These are phyloP conservation scores for Oxyteleia sp. DNA, from an alignment of 2,888 invertebrate species.

Conservation along the genomic window DNA sequence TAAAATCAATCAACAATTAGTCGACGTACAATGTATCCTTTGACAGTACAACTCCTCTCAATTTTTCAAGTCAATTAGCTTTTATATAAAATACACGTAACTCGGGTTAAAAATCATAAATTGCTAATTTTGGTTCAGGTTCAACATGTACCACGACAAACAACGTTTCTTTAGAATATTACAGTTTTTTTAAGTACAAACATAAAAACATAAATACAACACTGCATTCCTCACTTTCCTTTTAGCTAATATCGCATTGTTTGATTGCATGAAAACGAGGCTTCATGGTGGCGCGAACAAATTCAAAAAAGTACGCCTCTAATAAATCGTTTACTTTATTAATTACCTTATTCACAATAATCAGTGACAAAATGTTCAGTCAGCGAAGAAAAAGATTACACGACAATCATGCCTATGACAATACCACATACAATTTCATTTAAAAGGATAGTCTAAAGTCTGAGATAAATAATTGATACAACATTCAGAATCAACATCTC, in stretches of 20 bases:
- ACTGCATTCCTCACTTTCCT: neutral
- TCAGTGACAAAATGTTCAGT: neutral
- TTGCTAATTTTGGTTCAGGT: too few species aligned
- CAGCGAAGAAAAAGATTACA: neutral
- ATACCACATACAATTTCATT: slow-evolving; percentile 21
- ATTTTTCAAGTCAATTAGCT: too few species aligned
- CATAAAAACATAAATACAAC: slow-evolving; percentile 17
- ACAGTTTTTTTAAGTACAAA: neutral
- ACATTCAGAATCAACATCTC: too few species aligned
- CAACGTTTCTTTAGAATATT: too few species aligned
- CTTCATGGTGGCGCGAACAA: neutral
- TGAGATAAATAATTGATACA: too few species aligned
- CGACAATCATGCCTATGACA: too few species aligned
- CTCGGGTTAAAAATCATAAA: too few species aligned
- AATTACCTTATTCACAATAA: neutral
- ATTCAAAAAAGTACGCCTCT: neutral
- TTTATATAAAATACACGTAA: too few species aligned
- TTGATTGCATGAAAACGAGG: slow-evolving; percentile 11
- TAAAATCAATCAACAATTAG: slow-evolving; percentile 2
- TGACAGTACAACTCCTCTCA: too few species aligned
- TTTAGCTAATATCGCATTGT: too few species aligned
- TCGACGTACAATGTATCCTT: neutral
- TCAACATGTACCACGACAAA: too few species aligned
- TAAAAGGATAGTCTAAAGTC: too few species aligned
- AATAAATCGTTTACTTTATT: neutral